Evolutionary conservation across 2,888 invertebrate genomes (phyloP), one percentile per base, ranked within the genome.

Genomic region (Heteromyza rotundicornis): DNA sequence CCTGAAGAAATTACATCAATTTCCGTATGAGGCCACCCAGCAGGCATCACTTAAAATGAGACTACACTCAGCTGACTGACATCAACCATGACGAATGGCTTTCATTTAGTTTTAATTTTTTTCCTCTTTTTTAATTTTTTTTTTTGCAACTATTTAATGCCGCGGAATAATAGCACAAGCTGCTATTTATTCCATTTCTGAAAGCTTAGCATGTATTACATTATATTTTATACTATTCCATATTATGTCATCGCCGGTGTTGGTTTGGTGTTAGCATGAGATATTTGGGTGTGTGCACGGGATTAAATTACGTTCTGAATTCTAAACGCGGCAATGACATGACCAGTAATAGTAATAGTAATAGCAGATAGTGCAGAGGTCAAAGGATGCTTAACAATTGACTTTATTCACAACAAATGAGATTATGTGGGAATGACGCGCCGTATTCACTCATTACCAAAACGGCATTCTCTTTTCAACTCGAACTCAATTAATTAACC

Each of bases 11-110:
- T 5, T 50, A 20, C 52, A 12, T 22, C 35, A 51, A 51, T 54
- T 54, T 36, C 22, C 54, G 36, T 36, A 54, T 10, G 19, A 12
- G 14, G 19, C 17, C 47, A 17, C 19, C 47, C 47, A 47, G 5
- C 20, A 27, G 27, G 27, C n/a, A 27, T 5, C 5, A 27, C 10
- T 10, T 27, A 27, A 5, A 27, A 27, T 7, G 7, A 7, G 27
- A 27, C 10, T 50, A 17, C 2, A 27, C 54, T 35, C 54, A 20
- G 19, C 20, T 20, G 20, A 19, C 54, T 54, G 35, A 35, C 35
- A 36, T 36, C 54, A 54, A 54, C 54, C 36, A 36, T 54, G 54
- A 54, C 54, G 22, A 17, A 54, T 54, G 54, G 36, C 19, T 53
- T 53, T 53, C 32, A 32, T 53, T 53, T 53, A n/a, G 32, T n/a